Base-by-base conservation (phyloP, 1,140 invertebrate genomes). In the Dolichoris vasculosae region DNA sequence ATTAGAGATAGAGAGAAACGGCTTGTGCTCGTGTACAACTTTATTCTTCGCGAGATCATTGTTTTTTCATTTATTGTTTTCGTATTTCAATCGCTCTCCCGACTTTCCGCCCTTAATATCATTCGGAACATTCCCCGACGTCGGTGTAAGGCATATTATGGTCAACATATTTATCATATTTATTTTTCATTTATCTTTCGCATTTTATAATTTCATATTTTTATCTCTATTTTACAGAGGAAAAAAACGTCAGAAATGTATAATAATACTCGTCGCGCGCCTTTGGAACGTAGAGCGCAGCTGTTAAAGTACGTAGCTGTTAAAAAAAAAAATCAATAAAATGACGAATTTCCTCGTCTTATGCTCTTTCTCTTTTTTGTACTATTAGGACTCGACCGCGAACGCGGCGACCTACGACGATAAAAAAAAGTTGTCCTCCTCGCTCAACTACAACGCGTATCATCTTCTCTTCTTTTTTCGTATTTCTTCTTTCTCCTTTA, bases 21-120 rank as follows among this genome's bases (percentile, higher is more conserved):
- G 71, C 17, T 40, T 82, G 59, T 77, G 40, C 43, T 48, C 69
- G 71, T 81, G 69, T 81, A 82, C 71, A 86, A 86, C 6, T 86
- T 17, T 69, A 82, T 69, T 86, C 63, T 40, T 82, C 78, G 86
- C 82, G 82, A 87, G 78, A 87, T 87, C 85, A 86, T 86, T 86
- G 46, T 86, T 43, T 73, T 43, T 69, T 78, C 40, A 77, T 86
- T 69, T 75, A 38, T 55, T 77, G 2, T 78, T 46, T 81, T 67
- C 35, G 67, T 32, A 48, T 35, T 63, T 30, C 43, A 55, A 84
- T 77, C 64, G 63, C 55, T 75, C 0, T 79, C 26, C 71, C 55
- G 71, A 63, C 43, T 64, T n/a, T 17, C 78, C 38, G 26, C 79
- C n/a, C 75, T 51, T n/a, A 48, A 73, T 48, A 15, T 32, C 48